Conservation (phyloP, 2,113 vertebrate genomes). For the Lepus americanus region DNA sequence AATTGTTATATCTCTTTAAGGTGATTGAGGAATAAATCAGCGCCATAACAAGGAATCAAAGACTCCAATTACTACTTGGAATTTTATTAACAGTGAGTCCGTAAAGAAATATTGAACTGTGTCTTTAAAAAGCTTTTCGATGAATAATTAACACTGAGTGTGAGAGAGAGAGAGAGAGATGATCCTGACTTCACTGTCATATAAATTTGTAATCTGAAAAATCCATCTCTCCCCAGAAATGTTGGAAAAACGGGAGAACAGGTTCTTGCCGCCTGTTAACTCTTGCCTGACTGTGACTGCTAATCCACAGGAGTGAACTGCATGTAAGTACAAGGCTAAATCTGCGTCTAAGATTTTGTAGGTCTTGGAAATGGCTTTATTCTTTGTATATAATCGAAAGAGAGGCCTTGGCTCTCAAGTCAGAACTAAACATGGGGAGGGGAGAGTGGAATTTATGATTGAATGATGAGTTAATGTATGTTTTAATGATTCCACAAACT, state of each 20-base stretch:
- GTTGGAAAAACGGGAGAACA: background rate
- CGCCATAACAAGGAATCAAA: background rate
- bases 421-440: background rate
- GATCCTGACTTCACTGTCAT: conserved; percentile 49
- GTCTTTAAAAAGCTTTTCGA: conserved; percentile 78
- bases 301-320: background rate
- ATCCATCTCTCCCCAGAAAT: conserved; percentile 45
- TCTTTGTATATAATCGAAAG: background rate
- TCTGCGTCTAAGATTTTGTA: background rate
- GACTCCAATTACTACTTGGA: conserved; percentile 36
- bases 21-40: conserved; percentile 32
- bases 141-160: conserved; percentile 74
- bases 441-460: background rate
- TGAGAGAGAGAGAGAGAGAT: conserved; percentile 24
- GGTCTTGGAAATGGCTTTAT: background rate
- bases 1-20: background rate
- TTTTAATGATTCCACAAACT: background rate
- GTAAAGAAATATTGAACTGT: conserved; percentile 64
- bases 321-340: conserved; percentile 11
- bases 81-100: conserved; percentile 61
- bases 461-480: background rate
- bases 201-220: conserved; percentile 69
- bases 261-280: background rate
- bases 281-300: background rate
- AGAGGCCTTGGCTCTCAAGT: background rate